phyloP scores from a whole-genome alignment of 2,888 invertebrate species.

The Branchipolynoe longqiensis region DNA sequence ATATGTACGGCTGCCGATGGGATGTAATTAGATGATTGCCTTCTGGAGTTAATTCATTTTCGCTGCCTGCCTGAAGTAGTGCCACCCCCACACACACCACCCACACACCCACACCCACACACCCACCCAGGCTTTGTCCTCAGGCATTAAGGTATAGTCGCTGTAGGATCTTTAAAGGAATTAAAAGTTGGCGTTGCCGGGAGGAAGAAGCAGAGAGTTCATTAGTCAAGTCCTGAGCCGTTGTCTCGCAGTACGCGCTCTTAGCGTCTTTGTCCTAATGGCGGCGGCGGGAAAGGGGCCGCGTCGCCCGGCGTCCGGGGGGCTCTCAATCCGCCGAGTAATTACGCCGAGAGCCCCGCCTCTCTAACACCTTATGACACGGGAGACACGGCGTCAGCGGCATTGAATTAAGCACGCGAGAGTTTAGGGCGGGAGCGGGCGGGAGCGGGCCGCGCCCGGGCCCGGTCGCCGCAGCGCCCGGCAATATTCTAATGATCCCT shows the following conservation, averaged over 20 bases:
- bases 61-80: constrained; percentile 51
- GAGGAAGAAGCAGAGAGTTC: constrained; percentile 25
- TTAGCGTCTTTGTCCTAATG: constrained; percentile 54
- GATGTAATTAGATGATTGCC: constrained; percentile 54
- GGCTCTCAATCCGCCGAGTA: constrained; percentile 41
- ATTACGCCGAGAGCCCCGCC: constrained; percentile 43
- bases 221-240: constrained; percentile 54
- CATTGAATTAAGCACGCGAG: constrained; percentile 47
- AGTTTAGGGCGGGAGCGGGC: constrained; percentile 23
- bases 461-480: neutral
- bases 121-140: constrained; percentile 52
- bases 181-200: constrained; percentile 48
- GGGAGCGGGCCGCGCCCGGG: neutral
- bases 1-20: constrained; percentile 52
- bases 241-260: constrained; percentile 49
- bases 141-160: constrained; percentile 42
- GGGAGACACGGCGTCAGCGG: constrained; percentile 52
- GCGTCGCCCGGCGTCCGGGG: constrained; percentile 35
- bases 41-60: constrained; percentile 56
- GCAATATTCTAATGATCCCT: constrained; percentile 50
- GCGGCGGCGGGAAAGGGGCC: constrained; percentile 16
- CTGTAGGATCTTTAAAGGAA: constrained; percentile 53
- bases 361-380: constrained; percentile 57
- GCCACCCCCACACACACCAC: too few relatives aligned
- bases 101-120: too few relatives aligned